These are phyloP conservation scores for Gambusia holbrooki DNA, from an alignment of 2,113 vertebrate species.

Conservation along the genomic window DNA sequence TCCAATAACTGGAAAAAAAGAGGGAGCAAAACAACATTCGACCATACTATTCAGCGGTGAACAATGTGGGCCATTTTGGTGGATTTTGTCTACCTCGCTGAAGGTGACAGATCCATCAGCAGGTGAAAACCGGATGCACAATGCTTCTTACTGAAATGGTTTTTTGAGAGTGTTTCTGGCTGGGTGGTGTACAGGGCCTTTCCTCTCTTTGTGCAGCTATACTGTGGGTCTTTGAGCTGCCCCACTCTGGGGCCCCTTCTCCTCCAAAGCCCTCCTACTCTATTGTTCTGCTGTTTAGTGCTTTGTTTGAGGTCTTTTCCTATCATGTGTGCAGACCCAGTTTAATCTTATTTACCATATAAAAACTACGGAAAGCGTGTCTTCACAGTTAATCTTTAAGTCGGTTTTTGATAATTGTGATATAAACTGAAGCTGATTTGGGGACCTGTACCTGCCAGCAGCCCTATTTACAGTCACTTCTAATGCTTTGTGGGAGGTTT, in stretches of 20 bases:
- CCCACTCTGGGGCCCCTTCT: slow-evolving; percentile 71
- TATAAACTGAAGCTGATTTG: not conserved
- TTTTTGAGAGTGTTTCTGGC: slow-evolving; percentile 48
- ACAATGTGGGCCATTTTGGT: not conserved
- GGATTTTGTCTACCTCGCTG: not conserved
- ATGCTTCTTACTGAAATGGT: slow-evolving; percentile 38
- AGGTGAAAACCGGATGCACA: slow-evolving; percentile 17
- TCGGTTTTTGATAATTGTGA: not conserved
- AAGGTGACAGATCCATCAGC: slow-evolving; percentile 17
- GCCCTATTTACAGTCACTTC: slow-evolving; percentile 60
- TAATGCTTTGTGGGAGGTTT: slow-evolving; percentile 64
- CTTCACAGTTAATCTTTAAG: not conserved
- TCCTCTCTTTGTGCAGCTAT: slow-evolving; percentile 22
- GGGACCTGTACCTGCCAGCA: slow-evolving; percentile 21
- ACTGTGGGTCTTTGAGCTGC: slow-evolving; percentile 63
- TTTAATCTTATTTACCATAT: slow-evolving; percentile 34
- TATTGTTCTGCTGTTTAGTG: slow-evolving; percentile 73
- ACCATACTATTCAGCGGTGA: not conserved
- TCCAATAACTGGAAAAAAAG: not conserved
- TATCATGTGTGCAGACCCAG: slow-evolving; percentile 61
- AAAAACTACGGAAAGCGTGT: slow-evolving; percentile 33
- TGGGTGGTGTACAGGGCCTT: slow-evolving; percentile 40
- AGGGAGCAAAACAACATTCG: accelerated
- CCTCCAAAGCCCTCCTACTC: slow-evolving; percentile 65
- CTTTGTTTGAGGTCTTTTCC: slow-evolving; percentile 64